Evolutionary conservation across 2,113 vertebrate species (phyloP).

Genomic region (Cochlearius cochlearius): DNA sequence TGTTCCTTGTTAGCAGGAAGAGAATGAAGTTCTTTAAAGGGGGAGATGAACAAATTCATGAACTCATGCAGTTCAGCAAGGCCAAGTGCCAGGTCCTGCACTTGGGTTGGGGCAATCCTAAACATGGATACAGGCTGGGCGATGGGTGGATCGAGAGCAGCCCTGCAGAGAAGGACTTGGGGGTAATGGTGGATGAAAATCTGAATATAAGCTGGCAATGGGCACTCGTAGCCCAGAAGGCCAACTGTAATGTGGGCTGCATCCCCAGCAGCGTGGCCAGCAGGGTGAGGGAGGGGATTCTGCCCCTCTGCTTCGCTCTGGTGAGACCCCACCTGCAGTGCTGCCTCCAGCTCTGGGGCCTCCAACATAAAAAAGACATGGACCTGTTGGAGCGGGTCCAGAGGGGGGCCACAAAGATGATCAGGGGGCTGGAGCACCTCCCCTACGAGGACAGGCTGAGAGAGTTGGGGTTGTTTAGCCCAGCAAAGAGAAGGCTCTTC

Average conservation of each 20-base stretch:
- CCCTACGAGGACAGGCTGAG: not conserved
- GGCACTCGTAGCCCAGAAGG: accelerated
- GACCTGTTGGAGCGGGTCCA: not conserved
- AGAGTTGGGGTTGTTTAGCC: not conserved
- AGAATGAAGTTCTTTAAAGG: not conserved
- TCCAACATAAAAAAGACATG: not conserved
- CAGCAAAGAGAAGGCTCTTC: not conserved
- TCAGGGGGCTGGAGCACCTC: not conserved
- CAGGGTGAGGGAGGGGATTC: not conserved
- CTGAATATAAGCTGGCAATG: not conserved
- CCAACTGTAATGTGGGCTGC: not conserved
- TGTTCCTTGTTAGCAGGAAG: not conserved
- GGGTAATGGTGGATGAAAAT: not conserved
- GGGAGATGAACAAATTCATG: not conserved
- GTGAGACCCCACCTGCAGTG: not conserved
- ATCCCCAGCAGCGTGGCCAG: not conserved
- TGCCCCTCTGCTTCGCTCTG: too few species aligned
- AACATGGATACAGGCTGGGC: not conserved
- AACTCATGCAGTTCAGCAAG: not conserved
- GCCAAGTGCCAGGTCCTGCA: not conserved
- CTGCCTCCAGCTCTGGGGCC: not conserved
- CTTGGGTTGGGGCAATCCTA: not conserved
- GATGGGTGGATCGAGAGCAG: not conserved
- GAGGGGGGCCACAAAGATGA: not conserved
- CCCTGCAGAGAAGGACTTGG: not conserved